These are phyloP conservation scores for Excalfactoria chinensis DNA, from an alignment of 2,113 vertebrate species.

Conservation along the genomic window DNA sequence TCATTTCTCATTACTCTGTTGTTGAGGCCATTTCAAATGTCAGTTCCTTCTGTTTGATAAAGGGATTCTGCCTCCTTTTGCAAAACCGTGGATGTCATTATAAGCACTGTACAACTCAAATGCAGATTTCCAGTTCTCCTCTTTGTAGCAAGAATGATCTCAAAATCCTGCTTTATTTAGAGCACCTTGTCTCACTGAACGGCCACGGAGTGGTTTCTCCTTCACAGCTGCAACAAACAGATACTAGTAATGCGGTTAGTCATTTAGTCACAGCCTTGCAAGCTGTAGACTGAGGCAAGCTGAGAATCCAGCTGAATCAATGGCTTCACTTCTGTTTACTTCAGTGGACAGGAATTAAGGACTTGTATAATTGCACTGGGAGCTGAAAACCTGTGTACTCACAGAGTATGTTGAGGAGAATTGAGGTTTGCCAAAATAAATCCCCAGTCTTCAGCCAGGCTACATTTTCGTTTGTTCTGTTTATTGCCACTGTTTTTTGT, in stretches of 20 bases:
- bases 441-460: neutral
- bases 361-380: neutral
- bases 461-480: neutral
- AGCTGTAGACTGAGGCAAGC: neutral
- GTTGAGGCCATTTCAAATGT: neutral
- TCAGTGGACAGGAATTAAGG: conserved; percentile 21
- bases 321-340: conserved; percentile 11
- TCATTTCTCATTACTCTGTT: neutral
- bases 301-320: neutral
- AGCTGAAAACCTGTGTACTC: neutral
- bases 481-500: neutral
- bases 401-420: neutral
- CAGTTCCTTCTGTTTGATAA: neutral
- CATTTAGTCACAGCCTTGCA: neutral
- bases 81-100: accelerated
- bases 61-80: neutral
- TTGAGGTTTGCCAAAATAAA: neutral
- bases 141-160: neutral
- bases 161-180: neutral
- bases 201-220: neutral
- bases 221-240: neutral
- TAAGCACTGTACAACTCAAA: neutral
- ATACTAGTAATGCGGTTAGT: neutral
- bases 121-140: neutral
- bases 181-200: neutral